phyloP scores from a whole-genome alignment of 1,140 invertebrate genomes.

The Anoplophora glabripennis region DNA sequence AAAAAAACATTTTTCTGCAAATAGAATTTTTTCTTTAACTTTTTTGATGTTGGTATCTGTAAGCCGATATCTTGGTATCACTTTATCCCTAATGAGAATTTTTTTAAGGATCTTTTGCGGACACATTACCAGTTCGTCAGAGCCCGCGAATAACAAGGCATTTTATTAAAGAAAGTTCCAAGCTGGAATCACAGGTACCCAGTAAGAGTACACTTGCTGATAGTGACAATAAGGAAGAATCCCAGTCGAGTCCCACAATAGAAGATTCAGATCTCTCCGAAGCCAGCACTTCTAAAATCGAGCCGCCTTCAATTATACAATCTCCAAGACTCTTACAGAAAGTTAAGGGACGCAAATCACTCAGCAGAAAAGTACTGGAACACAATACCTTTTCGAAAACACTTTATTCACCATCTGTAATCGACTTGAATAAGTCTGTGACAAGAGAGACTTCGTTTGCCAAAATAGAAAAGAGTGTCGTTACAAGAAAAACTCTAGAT shows the following conservation, averaged over 20 bases:
- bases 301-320: background rate
- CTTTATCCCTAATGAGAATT: too few species aligned
- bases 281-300: background rate
- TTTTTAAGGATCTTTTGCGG: slow-evolving; percentile 13
- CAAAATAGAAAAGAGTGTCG: slow-evolving; percentile 9
- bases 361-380: slow-evolving; percentile 37
- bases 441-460: background rate
- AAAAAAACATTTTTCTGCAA: too few species aligned
- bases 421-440: background rate
- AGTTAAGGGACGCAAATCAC: slow-evolving; percentile 28
- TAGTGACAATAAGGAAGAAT: background rate
- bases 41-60: too few species aligned
- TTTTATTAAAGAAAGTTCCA: background rate
- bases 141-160: slow-evolving; percentile 19
- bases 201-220: background rate
- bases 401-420: slow-evolving; percentile 1
- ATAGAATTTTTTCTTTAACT: too few species aligned
- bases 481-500: slow-evolving; percentile 13
- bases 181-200: background rate
- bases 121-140: slow-evolving; percentile 12
- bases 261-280: background rate
- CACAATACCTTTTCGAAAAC: slow-evolving; percentile 32
- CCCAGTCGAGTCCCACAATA: background rate
- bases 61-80: too few species aligned
- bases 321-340: background rate